Evolutionary conservation across 2,113 vertebrate species (phyloP), one percentile per base, ranked within the genome.

Genomic region (Chamaetylas fuelleborni): DNA sequence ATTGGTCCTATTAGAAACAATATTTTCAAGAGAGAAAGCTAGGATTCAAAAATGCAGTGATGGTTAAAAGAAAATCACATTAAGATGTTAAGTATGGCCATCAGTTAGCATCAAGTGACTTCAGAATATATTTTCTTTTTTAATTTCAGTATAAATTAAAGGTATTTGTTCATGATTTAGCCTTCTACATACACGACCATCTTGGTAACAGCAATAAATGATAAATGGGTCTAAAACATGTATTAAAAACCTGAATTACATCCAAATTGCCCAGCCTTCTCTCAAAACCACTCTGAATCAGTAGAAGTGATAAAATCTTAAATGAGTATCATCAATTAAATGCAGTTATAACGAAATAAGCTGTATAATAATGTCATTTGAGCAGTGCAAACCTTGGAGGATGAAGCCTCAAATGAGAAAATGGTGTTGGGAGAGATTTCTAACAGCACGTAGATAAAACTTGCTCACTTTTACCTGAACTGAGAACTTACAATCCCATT

Each of bases 291-390:
- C 17, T 73, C 72, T 25, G 28, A 95, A 96, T 91, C 72, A 88
- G 66, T 67, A 54, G 79, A 96, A 95, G 83, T 91, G 93, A 96
- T 92, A 88, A 90, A 95, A 97, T 90, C 73, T 89, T 90, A 90
- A 96, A 92, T 90, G 94, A 96, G 92, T 93, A 90, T 82, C 93
- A 76, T 97, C 94, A 96, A 97, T 97, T 95, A 96, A 83, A 92
- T 82, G 91, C 88, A 92, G 88, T 90, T 96, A 88, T 86, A 97
- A 91, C 8, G 45, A 96, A 96, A 95, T 95, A 88, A 92, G 2
- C 38, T 56, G 26, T 40, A 66, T 51, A 70, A 53, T 76, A 69
- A 88, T 78, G 71, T 34, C 53, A 81, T 81, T 67, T 40, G 54
- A 77, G 38, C 47, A 77, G 36, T 11, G 48, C 33, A 92, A 91